Evolutionary conservation across 2,888 invertebrate genomes (phyloP).

Genomic region (Ormyrus rosae): DNA sequence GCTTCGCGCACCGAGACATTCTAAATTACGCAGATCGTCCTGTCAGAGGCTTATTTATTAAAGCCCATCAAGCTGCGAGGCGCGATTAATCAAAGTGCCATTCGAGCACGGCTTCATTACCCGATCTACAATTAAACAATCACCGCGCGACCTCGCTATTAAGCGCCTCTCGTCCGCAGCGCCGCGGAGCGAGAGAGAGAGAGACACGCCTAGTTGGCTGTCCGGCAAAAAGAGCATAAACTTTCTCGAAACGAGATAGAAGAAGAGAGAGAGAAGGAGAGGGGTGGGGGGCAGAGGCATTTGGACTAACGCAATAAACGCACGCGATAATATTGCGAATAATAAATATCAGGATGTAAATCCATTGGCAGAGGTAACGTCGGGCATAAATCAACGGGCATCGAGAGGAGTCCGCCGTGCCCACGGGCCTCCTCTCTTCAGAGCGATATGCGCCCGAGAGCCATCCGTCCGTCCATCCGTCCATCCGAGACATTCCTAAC

Average conservation of each 20-base stretch:
- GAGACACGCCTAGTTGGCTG: too few species aligned
- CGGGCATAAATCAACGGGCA: constrained; percentile 73
- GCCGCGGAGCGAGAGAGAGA: too few species aligned
- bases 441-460: constrained; percentile 54
- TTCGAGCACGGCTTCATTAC: too few species aligned
- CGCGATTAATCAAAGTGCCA: too few species aligned
- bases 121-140: too few species aligned
- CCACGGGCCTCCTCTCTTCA: constrained; percentile 26
- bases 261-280: not conserved
- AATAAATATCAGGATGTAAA: constrained; percentile 75
- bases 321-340: constrained; percentile 74
- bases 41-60: too few species aligned
- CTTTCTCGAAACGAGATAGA: constrained; percentile 32
- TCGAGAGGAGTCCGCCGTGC: constrained; percentile 54
- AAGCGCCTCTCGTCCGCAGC: too few species aligned
- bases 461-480: constrained; percentile 66
- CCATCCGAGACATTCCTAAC: constrained; percentile 64
- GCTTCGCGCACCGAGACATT: too few species aligned
- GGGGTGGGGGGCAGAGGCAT: constrained; percentile 8
- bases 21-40: too few species aligned
- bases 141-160: too few species aligned
- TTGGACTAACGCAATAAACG: constrained; percentile 72
- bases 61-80: too few species aligned
- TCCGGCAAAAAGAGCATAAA: not conserved
- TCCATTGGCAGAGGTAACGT: constrained; percentile 75